A percentile compares a stretch with the other conserved stretches of the same genome.
Evolutionary conservation across 2,113 vertebrate genomes (phyloP).

Genomic region (Stictonetta naevosa): DNA sequence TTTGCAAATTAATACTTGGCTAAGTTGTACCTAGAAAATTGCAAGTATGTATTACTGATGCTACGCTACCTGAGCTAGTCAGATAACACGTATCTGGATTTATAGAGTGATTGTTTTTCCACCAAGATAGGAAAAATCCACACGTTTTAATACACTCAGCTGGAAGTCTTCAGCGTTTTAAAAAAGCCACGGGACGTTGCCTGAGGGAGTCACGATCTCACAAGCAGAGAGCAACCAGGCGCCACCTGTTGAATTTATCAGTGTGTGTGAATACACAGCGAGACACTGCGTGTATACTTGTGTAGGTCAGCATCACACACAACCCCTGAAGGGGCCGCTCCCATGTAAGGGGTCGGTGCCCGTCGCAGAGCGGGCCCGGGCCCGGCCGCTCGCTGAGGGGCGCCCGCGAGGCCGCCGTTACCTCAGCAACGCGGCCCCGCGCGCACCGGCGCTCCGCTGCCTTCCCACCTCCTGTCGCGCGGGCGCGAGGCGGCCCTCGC

Average conservation of each 20-base stretch:
- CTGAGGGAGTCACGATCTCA: accelerated
- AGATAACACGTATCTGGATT: not conserved
- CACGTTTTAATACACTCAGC: not conserved
- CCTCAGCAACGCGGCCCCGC: not conserved
- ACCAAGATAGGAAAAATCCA: accelerated
- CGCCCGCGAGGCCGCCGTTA: not conserved
- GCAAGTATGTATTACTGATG: not conserved
- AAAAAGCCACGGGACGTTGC: accelerated
- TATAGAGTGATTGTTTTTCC: not conserved
- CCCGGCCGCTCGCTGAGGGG: not conserved
- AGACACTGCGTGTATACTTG: accelerated
- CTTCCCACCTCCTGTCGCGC: not conserved
- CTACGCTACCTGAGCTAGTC: not conserved
- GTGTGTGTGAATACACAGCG: accelerated
- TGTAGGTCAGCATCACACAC: accelerated
- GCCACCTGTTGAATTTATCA: accelerated
- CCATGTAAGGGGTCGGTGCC: too few species aligned
- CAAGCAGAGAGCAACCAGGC: accelerated
- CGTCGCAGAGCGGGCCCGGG: too few species aligned
- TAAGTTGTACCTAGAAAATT: not conserved
- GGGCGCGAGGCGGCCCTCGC: too few species aligned
- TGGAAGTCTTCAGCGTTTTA: accelerated
- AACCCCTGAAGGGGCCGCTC: not conserved
- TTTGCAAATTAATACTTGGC: not conserved
- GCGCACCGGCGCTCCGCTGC: accelerated